Percentiles rank a stretch among this genome's conserved stretches.
phyloP scores from a whole-genome alignment of 1,140 invertebrate species.

The Brachionus rubens region DNA sequence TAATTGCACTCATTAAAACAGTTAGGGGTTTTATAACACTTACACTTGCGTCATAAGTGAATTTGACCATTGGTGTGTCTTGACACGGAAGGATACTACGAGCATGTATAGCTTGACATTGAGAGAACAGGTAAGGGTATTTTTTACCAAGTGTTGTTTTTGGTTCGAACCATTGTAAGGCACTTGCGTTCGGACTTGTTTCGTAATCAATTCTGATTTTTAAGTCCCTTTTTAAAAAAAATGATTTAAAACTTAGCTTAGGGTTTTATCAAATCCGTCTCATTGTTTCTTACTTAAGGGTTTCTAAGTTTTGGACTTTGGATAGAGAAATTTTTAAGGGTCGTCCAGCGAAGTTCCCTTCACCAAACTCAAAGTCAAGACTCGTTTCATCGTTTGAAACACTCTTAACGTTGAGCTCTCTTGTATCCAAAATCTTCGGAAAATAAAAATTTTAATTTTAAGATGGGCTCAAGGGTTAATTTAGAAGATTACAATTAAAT shows the following conservation, averaged over 20 bases:
- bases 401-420: slow-evolving; percentile 21
- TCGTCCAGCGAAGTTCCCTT: not conserved
- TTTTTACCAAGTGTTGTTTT: slow-evolving; percentile 81
- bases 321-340: slow-evolving; percentile 27
- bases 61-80: slow-evolving; percentile 86
- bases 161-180: slow-evolving; percentile 81
- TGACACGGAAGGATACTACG: slow-evolving; percentile 84
- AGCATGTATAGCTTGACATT: slow-evolving; percentile 82
- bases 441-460: not conserved
- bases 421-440: slow-evolving; percentile 7
- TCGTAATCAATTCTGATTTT: slow-evolving; percentile 53
- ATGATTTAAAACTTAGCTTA: no score
- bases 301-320: not conserved
- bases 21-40: slow-evolving; percentile 63
- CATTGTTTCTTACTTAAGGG: slow-evolving; percentile 16
- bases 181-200: slow-evolving; percentile 63
- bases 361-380: slow-evolving; percentile 34
- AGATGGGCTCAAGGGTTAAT: no score
- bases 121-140: slow-evolving; percentile 84
- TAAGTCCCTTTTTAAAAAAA: slow-evolving; percentile 42
- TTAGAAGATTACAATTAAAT: slow-evolving; percentile 28
- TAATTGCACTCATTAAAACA: slow-evolving; percentile 83
- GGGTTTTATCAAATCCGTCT: no score
- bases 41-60: slow-evolving; percentile 77
- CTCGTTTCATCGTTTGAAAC: not conserved